Conservation (phyloP, 2,888 invertebrate genomes). For the Drosophila setosimentum region DNA sequence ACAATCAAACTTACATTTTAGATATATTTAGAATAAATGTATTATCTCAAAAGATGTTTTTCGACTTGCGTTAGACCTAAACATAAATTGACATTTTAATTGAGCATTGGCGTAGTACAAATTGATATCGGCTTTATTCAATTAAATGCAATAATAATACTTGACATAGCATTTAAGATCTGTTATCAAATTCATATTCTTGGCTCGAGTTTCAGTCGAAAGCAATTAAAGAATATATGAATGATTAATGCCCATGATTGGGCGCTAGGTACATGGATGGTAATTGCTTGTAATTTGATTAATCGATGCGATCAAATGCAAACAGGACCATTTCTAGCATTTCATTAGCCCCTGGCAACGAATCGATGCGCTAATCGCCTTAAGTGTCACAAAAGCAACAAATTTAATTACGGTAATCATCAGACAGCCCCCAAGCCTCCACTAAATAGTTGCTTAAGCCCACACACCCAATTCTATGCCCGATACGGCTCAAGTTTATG, state of each 20-base stretch:
- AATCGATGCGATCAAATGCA: conserved; percentile 57
- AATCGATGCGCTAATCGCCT: conserved; percentile 61
- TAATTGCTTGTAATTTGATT: conserved; percentile 53
- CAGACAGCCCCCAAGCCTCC: conserved; percentile 7
- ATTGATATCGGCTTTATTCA: background rate
- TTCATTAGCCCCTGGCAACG: conserved; percentile 9
- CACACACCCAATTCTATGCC: background rate
- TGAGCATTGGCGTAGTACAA: background rate
- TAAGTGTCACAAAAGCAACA: conserved; percentile 63
- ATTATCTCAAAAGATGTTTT: background rate
- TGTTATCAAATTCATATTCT: conserved; percentile 7
- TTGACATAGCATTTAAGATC: conserved; percentile 2
- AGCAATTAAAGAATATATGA: conserved; percentile 9
- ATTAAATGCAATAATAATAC: conserved; percentile 1
- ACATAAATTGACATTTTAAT: background rate
- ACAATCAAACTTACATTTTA: background rate
- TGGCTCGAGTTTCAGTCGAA: background rate
- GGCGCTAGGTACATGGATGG: conserved; percentile 25
- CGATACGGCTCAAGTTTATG: background rate
- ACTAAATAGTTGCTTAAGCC: conserved; percentile 14
- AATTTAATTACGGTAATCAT: conserved; percentile 62
- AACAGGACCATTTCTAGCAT: conserved; percentile 24
- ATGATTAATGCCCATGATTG: conserved; percentile 33
- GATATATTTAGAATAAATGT: background rate
- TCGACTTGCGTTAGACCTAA: background rate